Evolutionary conservation across 2,888 invertebrate genomes (phyloP), one percentile per base, ranked within the genome.

Genomic region (Pristionchus maxplancki): DNA sequence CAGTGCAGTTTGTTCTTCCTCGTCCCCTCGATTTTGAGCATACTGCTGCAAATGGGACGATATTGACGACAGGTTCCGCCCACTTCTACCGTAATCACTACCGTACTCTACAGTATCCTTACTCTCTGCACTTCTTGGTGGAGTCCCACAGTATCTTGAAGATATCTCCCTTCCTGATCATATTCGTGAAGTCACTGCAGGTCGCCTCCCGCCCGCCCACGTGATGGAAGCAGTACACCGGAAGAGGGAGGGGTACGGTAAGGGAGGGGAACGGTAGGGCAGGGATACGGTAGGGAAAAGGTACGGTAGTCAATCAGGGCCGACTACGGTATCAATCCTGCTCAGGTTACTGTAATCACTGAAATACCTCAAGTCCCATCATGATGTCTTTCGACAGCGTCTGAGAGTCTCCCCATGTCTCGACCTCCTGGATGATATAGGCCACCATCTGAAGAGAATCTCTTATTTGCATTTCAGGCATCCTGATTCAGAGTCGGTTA

Each of bases 141-240:
- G 37, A 15, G 3, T 20, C 37, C 71, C 37, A 37, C 1, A 71
- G 37, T 9, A 71, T 71, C 1, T 71, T 20, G 37, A 71, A 37
- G 0, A 71, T 37, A 17, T 71, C 8, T 71, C 71, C 71, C 71
- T 71, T 71, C 24, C 71, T 37, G 71, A 71, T 34, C 71, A 71
- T 71, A 37, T 71, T 71, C 31, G 37, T 24, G 71, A 71, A 71
- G 37, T 71, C 71, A 9, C 37, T 37, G 37, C 71, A 71, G 20
- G 20, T 71, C 71, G 71, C 71, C 37, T 71, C 71, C 20, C 17
- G 15, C 37, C 71, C 71, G 34, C 71, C 71, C 71, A 71, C 71
- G 37, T 71, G 37, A 24, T 71, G 71, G 24, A 20, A 71, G 37
- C 71, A 71, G 71, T 71, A 71, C 71, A 71, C 71, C 31, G 31